Conservation (phyloP, 2,113 vertebrate species). For the Cervus canadensis region DNA sequence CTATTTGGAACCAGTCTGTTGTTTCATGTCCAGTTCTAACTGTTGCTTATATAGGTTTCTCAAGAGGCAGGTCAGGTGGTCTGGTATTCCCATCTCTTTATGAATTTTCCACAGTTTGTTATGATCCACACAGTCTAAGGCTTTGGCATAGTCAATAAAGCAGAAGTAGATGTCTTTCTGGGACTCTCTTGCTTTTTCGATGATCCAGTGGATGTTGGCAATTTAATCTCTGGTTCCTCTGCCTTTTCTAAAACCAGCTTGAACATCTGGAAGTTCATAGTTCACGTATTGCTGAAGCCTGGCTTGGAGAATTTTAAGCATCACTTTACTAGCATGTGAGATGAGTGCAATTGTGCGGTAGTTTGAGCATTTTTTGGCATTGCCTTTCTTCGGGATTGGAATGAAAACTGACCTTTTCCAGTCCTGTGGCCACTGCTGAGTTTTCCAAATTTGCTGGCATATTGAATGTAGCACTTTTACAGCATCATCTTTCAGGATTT, state of each 20-base stretch:
- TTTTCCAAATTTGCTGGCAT: neutral
- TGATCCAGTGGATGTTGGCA: neutral
- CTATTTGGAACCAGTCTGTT: neutral
- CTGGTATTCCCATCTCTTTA: neutral
- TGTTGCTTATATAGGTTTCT: neutral
- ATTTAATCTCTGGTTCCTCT: neutral
- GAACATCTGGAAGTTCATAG: neutral
- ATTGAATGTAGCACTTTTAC: neutral
- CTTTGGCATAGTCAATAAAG: too few species aligned
- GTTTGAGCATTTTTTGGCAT: neutral
- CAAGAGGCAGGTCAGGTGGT: neutral
- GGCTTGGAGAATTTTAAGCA: neutral
- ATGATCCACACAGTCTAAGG: too few species aligned
- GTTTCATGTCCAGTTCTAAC: neutral
- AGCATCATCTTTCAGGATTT: neutral
- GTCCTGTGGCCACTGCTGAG: neutral
- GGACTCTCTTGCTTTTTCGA: neutral
- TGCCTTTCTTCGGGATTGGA: neutral
- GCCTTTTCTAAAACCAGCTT: neutral
- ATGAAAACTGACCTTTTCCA: neutral
- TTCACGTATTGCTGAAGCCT: neutral
- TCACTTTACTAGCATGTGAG: neutral
- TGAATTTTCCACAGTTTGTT: neutral
- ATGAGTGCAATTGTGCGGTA: accelerated
- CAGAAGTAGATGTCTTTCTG: neutral